Evolutionary conservation across 2,113 vertebrate genomes (phyloP), one percentile per base, ranked within the genome.

Genomic region (Alectura lathami): DNA sequence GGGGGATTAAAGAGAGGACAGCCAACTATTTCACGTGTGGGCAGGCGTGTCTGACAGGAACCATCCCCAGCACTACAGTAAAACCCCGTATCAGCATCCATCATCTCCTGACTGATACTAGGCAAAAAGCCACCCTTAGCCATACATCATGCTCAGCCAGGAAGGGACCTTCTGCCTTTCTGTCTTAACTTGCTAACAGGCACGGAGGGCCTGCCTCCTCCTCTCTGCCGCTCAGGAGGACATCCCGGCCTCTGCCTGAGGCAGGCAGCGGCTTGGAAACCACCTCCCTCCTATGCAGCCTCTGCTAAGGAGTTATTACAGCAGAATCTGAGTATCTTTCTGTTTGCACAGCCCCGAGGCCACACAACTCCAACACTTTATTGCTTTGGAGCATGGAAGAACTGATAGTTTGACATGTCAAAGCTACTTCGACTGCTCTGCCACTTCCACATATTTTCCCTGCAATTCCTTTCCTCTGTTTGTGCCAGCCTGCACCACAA

Each of bases 1-100:
- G 45, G 68, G 62, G 47, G 69, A 92, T 93, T 82, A 75, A 73
- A 80, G 69, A 88, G 60, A 67, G 47, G 43, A 77, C 72, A 95
- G 76, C 11, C 86, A 94, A 67, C 38, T 66, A 86, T 54, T 88
- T 63, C 86, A 75, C 17, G 9, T 10, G 34, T 0, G 1, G 47
- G 69, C 73, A 86, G 1, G 23, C 9, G 2, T 21, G 51, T 42
- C 34, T 2, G 88, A 81, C 56, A 75, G 56, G 38, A 94, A 63
- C 51, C 86, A 66, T 34, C 17, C 45, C 64, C 38, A 3, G 6
- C 5, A 57, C 1, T 15, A 79, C 26, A 83, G 50, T 29, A 83
- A 80, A 90, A 51, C 42, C 50, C 64, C 51, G 48, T 9, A 36
- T 48, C 38, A 66, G 63, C 54, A 72, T 62, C 75, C 60, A 51